These are phyloP conservation scores for Aphelenchoides besseyi DNA, from an alignment of 1,140 invertebrate genomes.

Conservation along the genomic window DNA sequence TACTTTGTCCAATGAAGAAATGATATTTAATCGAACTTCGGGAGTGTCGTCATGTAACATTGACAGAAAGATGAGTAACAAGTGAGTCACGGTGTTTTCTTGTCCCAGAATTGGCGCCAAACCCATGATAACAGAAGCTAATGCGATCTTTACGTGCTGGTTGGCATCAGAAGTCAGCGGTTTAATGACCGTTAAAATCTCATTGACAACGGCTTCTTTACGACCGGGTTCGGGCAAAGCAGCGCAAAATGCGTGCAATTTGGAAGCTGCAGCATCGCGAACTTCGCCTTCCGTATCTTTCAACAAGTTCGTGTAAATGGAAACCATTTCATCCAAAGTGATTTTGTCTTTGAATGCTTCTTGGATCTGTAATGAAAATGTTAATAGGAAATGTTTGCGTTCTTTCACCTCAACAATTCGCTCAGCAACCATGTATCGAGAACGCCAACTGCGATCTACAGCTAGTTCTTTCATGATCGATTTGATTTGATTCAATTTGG, in stretches of 20 bases:
- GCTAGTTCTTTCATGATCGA: slow-evolving; percentile 63
- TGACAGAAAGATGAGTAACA: slow-evolving; percentile 89
- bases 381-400: neutral
- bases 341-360: slow-evolving; percentile 93
- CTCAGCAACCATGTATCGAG: slow-evolving; percentile 96
- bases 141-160: slow-evolving; percentile 93
- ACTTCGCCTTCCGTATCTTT: slow-evolving; percentile 99
- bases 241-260: slow-evolving; percentile 84
- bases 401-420: slow-evolving; percentile 78
- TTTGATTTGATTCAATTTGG: slow-evolving; percentile 74
- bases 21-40: slow-evolving; percentile 97
- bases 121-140: slow-evolving; percentile 99
- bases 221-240: slow-evolving; percentile 79
- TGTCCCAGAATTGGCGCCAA: slow-evolving; percentile 94
- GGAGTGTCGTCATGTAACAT: slow-evolving; percentile 99
- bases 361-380: slow-evolving; percentile 68
- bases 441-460: slow-evolving; percentile 89
- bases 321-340: slow-evolving; percentile 70
- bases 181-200: slow-evolving; percentile 94
- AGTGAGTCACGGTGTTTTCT: slow-evolving; percentile 90
- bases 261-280: slow-evolving; percentile 88
- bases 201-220: slow-evolving; percentile 91
- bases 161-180: slow-evolving; percentile 96
- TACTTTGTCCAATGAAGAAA: slow-evolving; percentile 77
- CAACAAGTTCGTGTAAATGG: slow-evolving; percentile 70